Conservation (phyloP, 2,797 vertebrate genomes). For the Otus scops region DNA sequence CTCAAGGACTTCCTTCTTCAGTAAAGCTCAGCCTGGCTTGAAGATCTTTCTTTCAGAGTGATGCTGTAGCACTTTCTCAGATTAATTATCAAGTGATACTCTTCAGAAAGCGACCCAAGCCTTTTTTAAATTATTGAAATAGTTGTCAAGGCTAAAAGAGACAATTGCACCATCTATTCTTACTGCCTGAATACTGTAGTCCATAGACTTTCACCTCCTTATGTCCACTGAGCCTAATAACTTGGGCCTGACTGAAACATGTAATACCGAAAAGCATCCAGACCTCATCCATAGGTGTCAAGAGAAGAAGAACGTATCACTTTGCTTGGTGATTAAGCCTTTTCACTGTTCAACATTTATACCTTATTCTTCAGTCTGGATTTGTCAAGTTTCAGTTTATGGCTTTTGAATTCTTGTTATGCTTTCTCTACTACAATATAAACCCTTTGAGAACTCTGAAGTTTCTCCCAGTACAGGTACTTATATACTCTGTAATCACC, state of each 20-base stretch:
- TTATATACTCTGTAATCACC: not conserved
- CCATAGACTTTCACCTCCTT: not conserved
- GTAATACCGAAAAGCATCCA: not conserved
- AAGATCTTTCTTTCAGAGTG: not conserved
- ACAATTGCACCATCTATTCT: not conserved
- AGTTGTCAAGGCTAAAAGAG: not conserved
- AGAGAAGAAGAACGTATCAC: not conserved
- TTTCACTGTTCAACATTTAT: not conserved
- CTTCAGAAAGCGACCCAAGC: not conserved
- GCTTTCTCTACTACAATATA: not conserved
- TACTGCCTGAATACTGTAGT: not conserved
- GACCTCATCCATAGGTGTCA: not conserved
- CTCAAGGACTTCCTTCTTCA: not conserved
- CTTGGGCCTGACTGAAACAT: not conserved
- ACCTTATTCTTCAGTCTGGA: not conserved
- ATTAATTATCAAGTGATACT: not conserved
- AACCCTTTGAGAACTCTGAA: not conserved
- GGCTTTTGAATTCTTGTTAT: not conserved
- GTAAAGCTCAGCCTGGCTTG: not conserved
- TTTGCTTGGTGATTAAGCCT: not conserved
- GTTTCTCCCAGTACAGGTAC: not conserved
- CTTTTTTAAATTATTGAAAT: not conserved
- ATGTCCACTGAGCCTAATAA: not conserved
- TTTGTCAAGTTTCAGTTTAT: not conserved
- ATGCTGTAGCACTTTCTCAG: not conserved